Evolutionary conservation across 2,797 vertebrate genomes (phyloP).

Genomic region (Alcedo atthis): DNA sequence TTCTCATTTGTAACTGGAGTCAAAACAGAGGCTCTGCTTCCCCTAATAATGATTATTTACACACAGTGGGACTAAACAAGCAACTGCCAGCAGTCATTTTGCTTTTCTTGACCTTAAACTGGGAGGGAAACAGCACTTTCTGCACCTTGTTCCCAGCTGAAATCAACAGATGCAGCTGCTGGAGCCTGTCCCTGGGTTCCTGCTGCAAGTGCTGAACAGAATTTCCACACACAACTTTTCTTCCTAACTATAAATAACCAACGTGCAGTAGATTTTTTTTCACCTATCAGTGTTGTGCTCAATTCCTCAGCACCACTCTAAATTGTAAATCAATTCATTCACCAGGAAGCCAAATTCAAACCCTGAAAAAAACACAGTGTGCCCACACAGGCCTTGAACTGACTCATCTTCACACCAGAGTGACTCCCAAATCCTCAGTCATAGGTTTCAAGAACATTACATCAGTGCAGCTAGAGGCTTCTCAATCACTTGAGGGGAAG

Average conservation of each 20-base stretch:
- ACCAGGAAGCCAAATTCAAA: not conserved
- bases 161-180: not conserved
- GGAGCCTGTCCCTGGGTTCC: not conserved
- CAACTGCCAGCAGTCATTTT: not conserved
- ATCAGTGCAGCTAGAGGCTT: slow-evolving; percentile 1
- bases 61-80: not conserved
- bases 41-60: not conserved
- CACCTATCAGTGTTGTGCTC: not conserved
- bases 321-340: not conserved
- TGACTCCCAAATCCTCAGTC: not conserved
- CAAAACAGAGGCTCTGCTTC: not conserved
- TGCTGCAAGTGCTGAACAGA: not conserved
- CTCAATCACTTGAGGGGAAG: not conserved
- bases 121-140: not conserved
- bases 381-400: not conserved
- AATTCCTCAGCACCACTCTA: not conserved
- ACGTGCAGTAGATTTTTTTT: too few relatives aligned
- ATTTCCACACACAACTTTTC: not conserved
- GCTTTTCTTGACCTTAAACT: not conserved
- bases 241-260: not conserved
- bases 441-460: not conserved
- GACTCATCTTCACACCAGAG: slow-evolving; percentile 1
- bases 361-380: not conserved
- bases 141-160: not conserved
- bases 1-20: not conserved